These are phyloP conservation scores for Frieseomelitta varia DNA, from an alignment of 1,140 invertebrate genomes.

Conservation along the genomic window DNA sequence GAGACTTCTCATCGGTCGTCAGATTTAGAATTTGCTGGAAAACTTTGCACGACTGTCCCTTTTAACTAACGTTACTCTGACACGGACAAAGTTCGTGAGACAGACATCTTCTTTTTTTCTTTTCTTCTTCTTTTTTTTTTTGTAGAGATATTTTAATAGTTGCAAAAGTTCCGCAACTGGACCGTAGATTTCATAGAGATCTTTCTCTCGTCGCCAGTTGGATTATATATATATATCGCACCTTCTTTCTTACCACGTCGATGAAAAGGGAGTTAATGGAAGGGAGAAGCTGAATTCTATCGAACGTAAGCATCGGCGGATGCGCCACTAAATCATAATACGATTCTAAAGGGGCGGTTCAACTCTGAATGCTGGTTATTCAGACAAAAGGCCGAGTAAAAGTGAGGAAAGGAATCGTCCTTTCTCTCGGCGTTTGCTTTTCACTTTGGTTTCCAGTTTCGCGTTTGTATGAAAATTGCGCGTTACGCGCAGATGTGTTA, in stretches of 20 bases:
- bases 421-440: background rate
- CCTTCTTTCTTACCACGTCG: conserved; percentile 6
- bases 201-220: background rate
- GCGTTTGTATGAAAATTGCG: too few species aligned
- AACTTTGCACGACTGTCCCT: background rate
- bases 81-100: background rate
- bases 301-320: conserved; percentile 50
- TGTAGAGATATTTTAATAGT: accelerated
- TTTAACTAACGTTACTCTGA: background rate
- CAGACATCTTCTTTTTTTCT: too few species aligned
- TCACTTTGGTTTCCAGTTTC: background rate
- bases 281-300: conserved; percentile 18
- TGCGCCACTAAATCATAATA: conserved; percentile 57
- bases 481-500: too few species aligned
- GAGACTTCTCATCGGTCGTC: too few species aligned
- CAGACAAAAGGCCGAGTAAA: conserved; percentile 19
- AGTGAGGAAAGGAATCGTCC: conserved; percentile 2
- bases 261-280: conserved; percentile 44
- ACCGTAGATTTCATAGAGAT: background rate
- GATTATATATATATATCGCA: too few species aligned
- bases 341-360: conserved; percentile 60
- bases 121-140: too few species aligned
- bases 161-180: background rate
- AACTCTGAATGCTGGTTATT: conserved; percentile 44
- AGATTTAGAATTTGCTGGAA: too few species aligned